phyloP scores from a whole-genome alignment of 2,888 invertebrate genomes.

The Limenitis camilla region DNA sequence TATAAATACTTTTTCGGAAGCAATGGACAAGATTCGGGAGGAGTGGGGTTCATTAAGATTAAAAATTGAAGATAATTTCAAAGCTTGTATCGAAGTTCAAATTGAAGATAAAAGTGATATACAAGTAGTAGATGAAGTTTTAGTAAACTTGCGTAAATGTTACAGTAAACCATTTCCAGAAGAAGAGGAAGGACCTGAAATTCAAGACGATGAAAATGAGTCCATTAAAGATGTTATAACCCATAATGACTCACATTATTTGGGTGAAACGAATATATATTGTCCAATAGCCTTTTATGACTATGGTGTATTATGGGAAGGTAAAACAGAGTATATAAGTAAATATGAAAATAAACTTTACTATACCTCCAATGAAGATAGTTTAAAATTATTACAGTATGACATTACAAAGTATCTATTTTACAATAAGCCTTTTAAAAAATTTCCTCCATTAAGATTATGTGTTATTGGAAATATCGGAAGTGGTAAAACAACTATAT shows the following conservation, averaged over 20 bases:
- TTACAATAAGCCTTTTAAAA: slow-evolving; percentile 52
- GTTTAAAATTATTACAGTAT: slow-evolving; percentile 62
- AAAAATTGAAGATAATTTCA: slow-evolving; percentile 55
- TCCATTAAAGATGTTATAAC: slow-evolving; percentile 37
- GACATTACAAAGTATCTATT: slow-evolving; percentile 67
- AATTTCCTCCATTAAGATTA: slow-evolving; percentile 69
- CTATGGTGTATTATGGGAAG: slow-evolving; percentile 74
- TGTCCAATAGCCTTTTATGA: slow-evolving; percentile 77
- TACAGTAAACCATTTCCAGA: slow-evolving; percentile 40
- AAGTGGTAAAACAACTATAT: slow-evolving; percentile 69
- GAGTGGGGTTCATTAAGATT: slow-evolving; percentile 53
- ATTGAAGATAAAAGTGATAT: slow-evolving; percentile 58
- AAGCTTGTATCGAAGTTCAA: slow-evolving; percentile 61
- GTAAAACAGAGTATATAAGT: slow-evolving; percentile 70
- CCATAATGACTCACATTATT: slow-evolving; percentile 47
- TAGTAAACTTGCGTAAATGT: slow-evolving; percentile 47
- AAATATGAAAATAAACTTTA: slow-evolving; percentile 72
- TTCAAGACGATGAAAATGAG: slow-evolving; percentile 37
- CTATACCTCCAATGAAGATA: slow-evolving; percentile 65
- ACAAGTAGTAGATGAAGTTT: slow-evolving; percentile 50
- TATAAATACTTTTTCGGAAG: slow-evolving; percentile 35
- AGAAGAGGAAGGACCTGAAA: slow-evolving; percentile 39
- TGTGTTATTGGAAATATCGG: slow-evolving; percentile 74
- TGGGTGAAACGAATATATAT: slow-evolving; percentile 75
- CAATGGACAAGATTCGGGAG: slow-evolving; percentile 52